Conservation (phyloP, 1,140 invertebrate genomes). For the Drosophila erecta region DNA sequence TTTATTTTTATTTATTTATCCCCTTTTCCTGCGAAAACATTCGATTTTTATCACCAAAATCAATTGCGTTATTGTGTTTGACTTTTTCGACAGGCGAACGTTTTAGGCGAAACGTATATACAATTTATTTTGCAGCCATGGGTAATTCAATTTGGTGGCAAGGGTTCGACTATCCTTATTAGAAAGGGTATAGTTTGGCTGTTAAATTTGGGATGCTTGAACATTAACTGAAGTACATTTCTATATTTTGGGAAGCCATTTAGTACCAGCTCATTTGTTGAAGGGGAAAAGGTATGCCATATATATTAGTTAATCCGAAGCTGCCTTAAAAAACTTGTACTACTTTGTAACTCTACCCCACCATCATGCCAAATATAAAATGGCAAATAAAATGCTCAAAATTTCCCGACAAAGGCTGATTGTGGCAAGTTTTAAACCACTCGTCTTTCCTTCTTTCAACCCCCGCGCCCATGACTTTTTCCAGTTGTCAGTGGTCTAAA, state of each 20-base stretch:
- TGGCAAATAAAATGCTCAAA: neutral
- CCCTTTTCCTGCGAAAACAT: constrained; percentile 62
- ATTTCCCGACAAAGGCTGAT: constrained; percentile 48
- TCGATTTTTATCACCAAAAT: constrained; percentile 83
- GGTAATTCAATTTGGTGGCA: constrained; percentile 69
- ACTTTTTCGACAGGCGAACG: constrained; percentile 38
- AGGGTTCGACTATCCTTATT: constrained; percentile 25
- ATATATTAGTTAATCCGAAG: too few relatives aligned
- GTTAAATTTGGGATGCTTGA: constrained; percentile 4
- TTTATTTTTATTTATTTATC: constrained; percentile 48
- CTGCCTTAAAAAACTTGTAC: neutral
- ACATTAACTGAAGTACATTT: neutral
- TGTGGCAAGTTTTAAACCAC: constrained; percentile 37
- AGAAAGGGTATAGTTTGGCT: constrained; percentile 1
- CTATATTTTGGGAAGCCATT: neutral
- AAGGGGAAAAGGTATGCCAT: too few relatives aligned
- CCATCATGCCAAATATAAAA: neutral
- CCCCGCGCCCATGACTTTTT: constrained; percentile 17
- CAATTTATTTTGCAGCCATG: constrained; percentile 58
- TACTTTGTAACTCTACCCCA: neutral
- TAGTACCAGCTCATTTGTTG: too few relatives aligned
- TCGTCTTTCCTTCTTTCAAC: neutral
- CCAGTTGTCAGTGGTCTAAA: constrained; percentile 67
- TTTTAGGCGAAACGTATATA: constrained; percentile 36
- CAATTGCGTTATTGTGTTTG: constrained; percentile 80